Evolutionary conservation across 2,888 invertebrate genomes (phyloP), one percentile per base, ranked within the genome.

Genomic region (Orthonevra nobilis): DNA sequence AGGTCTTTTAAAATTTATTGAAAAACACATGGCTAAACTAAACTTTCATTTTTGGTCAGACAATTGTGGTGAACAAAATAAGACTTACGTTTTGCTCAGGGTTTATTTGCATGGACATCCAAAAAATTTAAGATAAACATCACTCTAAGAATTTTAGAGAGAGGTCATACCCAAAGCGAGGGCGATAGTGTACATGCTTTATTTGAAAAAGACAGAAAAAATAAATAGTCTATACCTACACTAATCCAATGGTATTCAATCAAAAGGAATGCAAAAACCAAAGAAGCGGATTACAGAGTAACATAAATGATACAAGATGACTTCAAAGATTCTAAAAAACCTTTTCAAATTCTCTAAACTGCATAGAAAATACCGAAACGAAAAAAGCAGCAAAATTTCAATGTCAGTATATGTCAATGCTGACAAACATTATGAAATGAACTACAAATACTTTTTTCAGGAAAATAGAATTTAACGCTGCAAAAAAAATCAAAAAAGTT

Each of bases 111-210:
- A 28, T 46, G 46, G 28, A 28, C 28, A 5, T 46, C 46, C 12
- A 46, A 26, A 4, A 30, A 30, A 1, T 30, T 7, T 30, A 46
- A 46, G 46, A 46, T 46, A 28, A 46, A 46, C 26, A 46, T 46
- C 15, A 46, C 46, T 28, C 28, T 28, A 28, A 26, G 28, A 23
- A 28, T 46, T 46, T 26, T 28, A 28, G 28, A 46, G 46, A 46
- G 28, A 28, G 30, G 56, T 7, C 30, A 56, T 19, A 56, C 40
- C 30, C 56, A 56, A 40, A 56, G 42, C 42, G 42, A 58, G 30
- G 40, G 56, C 12, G 81, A 83, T 54, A 73, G 74, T 66, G 56
- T 56, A 40, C 81, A 83, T 44, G 73, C 75, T 14, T 54, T 82
- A 36, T 82, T 82, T 42, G 81, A 82, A 60, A 73, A 81, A 64